Base-by-base conservation (phyloP, 2,113 vertebrate genomes). In the Arothron firmamentum region DNA sequence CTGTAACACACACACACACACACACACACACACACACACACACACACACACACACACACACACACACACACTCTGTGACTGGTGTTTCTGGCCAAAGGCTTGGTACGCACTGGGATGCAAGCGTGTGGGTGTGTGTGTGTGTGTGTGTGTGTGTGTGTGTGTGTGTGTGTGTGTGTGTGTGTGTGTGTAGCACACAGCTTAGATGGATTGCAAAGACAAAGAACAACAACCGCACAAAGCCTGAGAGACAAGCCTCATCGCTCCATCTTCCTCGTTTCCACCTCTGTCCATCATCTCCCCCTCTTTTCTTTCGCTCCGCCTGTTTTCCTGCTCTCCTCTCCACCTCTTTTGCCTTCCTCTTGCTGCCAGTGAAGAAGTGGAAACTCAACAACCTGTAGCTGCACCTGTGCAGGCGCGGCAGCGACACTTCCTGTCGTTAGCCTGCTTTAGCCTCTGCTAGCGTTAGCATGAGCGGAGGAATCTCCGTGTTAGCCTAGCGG, bases 131-230 rank as follows among this genome's bases (percentile, higher is more conserved):
- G 47, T 57, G 53, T 54, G 62, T 56, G 63, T 48, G 61, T 55
- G 64, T 65, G 77, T 23, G 31, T 59, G 16, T 78, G 49, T 45
- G 41, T 55, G 56, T 54, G 64, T 67, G 28, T 49, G 52, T 52
- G 19, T 15, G 47, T 57, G 53, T 54, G 62, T 56, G 63, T 48
- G 61, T 55, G 64, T 65, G 77, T 23, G 31, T 59, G 16, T 78
- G 75, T 73, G 19, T 72, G 77, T 17, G 80, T 66, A 85, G 80
- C 84, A 88, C 62, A 83, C 86, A 84, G 87, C 86, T 87, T 88
- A 88, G 78, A 88, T 85, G 80, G 82, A 87, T 85, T 82, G 84
- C 71, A 80, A 68, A 75, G 81, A 76, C 78, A 81, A 79, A 79
- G 67, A 81, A 82, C 77, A 81, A 82, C 77, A 85, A 80, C 41